Evolutionary conservation across 1,140 invertebrate species (phyloP).

Genomic region (Lepidurus couesii): DNA sequence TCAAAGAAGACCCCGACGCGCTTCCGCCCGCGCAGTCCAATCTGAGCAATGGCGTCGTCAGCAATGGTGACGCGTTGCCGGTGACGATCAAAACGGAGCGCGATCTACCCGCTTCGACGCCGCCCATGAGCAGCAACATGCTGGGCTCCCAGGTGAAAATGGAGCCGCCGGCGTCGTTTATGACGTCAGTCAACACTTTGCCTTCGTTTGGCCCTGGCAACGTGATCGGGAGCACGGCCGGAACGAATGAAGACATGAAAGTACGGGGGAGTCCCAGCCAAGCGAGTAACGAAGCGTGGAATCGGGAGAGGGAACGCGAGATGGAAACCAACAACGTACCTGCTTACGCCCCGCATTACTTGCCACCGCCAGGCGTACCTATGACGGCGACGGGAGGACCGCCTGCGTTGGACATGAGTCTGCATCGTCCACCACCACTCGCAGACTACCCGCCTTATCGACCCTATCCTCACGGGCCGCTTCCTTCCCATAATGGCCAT

Average conservation of each 20-base stretch:
- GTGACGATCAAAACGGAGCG: background rate
- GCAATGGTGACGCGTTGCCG: background rate
- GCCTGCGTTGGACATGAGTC: slow-evolving; percentile 7
- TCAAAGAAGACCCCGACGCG: background rate
- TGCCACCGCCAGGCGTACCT: background rate
- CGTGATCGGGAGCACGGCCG: background rate
- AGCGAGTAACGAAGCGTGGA: background rate
- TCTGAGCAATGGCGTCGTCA: background rate
- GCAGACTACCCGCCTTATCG: background rate
- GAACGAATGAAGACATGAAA: background rate
- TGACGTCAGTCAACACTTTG: background rate
- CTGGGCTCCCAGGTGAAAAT: background rate
- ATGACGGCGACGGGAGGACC: background rate
- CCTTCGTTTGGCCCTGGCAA: background rate
- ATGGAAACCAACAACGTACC: background rate
- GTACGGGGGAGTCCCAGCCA: background rate
- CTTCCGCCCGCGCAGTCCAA: background rate
- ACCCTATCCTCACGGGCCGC: background rate
- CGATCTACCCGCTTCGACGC: background rate
- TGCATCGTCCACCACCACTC: background rate
- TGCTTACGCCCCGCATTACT: background rate
- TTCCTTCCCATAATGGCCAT: background rate
- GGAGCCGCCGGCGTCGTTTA: background rate
- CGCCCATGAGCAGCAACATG: background rate
- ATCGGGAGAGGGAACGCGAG: background rate